Evolutionary conservation across 2,888 invertebrate species (phyloP).

Genomic region (Oscheius sp.): DNA sequence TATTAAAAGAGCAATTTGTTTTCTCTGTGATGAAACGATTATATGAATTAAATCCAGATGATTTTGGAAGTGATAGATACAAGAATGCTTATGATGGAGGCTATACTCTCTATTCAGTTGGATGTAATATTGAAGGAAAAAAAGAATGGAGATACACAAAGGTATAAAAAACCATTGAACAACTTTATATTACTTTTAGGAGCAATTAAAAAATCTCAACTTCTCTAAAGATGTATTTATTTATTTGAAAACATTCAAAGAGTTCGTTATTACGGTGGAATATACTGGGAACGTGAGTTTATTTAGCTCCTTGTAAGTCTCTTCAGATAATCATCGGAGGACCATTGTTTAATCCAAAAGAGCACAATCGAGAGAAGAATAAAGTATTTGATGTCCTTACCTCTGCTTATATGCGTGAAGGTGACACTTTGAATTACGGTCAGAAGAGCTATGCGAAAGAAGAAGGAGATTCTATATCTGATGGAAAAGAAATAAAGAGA

Average conservation of each 20-base stretch:
- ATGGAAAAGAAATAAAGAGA: neutral
- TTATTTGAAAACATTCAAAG: neutral
- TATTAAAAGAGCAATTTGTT: constrained; percentile 7
- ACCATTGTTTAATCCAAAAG: no score
- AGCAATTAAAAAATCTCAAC: no score
- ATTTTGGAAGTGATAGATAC: neutral
- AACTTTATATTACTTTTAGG: no score
- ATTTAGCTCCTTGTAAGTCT: neutral
- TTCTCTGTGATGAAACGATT: neutral
- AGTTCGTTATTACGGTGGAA: neutral
- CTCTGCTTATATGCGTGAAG: neutral
- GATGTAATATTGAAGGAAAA: neutral
- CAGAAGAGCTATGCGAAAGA: neutral
- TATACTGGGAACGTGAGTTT: neutral
- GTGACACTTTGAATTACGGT: constrained; percentile 16
- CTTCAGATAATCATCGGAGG: no score
- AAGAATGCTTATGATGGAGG: constrained; percentile 12
- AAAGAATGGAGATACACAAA: constrained; percentile 1
- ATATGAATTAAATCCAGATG: neutral
- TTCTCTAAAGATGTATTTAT: neutral
- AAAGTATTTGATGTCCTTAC: constrained; percentile 18
- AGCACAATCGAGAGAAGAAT: neutral
- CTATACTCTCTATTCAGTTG: neutral
- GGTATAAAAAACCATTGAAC: no score
- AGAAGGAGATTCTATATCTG: neutral